Evolutionary conservation across 2,113 vertebrate genomes (phyloP).

Genomic region (Corvus moneduloides): DNA sequence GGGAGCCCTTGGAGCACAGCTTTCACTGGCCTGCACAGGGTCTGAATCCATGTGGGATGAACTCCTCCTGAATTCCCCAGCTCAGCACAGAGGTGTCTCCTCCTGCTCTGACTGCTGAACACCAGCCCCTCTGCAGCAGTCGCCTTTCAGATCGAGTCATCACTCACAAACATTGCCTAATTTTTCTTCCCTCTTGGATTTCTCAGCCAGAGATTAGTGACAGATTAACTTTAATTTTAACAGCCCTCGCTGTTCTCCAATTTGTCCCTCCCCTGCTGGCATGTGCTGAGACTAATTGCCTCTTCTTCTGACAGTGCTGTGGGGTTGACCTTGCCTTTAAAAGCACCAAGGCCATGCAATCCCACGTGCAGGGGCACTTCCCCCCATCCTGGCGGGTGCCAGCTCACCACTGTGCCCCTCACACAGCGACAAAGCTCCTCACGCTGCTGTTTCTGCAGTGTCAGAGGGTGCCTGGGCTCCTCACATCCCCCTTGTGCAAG

Average conservation of each 20-base stretch:
- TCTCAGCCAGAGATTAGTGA: conserved; percentile 43
- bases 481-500: background rate
- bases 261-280: conserved; percentile 55
- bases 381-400: background rate
- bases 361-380: background rate
- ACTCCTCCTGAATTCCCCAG: background rate
- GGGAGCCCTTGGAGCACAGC: background rate
- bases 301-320: background rate
- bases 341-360: background rate
- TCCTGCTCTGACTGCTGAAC: background rate
- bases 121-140: background rate
- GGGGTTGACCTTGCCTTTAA: conserved; percentile 38
- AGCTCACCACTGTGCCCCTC: background rate
- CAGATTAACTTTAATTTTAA: conserved; percentile 65
- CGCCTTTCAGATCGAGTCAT: background rate
- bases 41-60: background rate
- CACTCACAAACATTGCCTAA: background rate
- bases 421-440: background rate
- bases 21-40: background rate
- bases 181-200: background rate
- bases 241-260: conserved; percentile 38
- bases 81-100: background rate
- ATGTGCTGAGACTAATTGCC: conserved; percentile 49
- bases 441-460: background rate
- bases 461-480: background rate